phyloP scores from a whole-genome alignment of 2,888 invertebrate genomes.

The Holacanthella duospinosa region DNA sequence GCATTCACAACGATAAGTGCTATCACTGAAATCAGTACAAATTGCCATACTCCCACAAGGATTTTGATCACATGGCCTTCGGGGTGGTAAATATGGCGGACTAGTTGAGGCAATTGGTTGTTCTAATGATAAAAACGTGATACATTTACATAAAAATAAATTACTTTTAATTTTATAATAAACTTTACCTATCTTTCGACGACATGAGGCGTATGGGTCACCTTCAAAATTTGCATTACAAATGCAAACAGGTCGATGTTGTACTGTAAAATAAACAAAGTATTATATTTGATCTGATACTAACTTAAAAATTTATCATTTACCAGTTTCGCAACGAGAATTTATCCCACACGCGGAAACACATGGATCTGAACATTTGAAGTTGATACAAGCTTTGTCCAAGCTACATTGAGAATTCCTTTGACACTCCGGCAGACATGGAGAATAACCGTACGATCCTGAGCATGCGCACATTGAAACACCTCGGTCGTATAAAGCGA shows the following conservation, averaged over 20 bases:
- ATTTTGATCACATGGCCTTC: conserved; percentile 27
- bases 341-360: conserved; percentile 62
- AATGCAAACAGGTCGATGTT: not conserved
- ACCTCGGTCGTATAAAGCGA: not conserved
- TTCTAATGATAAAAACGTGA: conserved; percentile 43
- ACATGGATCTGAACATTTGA: conserved; percentile 55
- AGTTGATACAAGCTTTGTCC: conserved; percentile 59
- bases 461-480: conserved; percentile 4
- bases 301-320: no score
- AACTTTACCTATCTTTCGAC: not conserved
- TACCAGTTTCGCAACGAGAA: conserved; percentile 59
- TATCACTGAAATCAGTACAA: conserved; percentile 66
- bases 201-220: not conserved
- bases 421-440: conserved; percentile 67
- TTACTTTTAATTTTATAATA: not conserved
- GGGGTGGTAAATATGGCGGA: conserved; percentile 2
- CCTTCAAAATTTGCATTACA: not conserved
- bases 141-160: not conserved
- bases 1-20: conserved; percentile 71
- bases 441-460: conserved; percentile 14
- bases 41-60: conserved; percentile 43
- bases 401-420: conserved; percentile 66
- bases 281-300: not conserved
- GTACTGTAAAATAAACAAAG: not conserved
- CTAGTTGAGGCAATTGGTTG: conserved; percentile 40